Conservation (phyloP, 2,113 vertebrate species). For the Ploceus nigricollis region DNA sequence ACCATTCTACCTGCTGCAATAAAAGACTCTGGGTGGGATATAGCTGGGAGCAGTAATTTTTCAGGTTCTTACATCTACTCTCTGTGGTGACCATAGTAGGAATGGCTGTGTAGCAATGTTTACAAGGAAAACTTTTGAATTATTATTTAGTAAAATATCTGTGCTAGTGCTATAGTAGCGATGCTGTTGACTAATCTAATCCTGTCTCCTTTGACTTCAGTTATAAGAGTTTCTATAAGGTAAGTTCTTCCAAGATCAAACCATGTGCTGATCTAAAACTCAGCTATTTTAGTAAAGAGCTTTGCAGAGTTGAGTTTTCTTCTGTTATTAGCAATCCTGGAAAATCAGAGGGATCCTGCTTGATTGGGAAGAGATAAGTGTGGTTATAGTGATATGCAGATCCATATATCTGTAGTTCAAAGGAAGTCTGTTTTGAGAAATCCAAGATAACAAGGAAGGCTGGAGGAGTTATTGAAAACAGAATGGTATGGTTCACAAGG, state of each 20-base stretch:
- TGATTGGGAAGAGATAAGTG: background rate
- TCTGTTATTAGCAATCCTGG: background rate
- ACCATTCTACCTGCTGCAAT: background rate
- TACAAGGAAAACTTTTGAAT: background rate
- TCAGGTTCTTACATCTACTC: accelerated
- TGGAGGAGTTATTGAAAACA: background rate
- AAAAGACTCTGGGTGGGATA: background rate
- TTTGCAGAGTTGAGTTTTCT: background rate
- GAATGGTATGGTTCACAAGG: background rate
- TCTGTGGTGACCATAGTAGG: background rate
- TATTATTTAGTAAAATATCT: background rate
- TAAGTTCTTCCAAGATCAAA: background rate
- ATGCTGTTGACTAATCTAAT: background rate
- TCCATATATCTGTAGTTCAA: background rate
- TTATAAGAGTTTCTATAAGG: background rate
- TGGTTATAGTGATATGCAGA: background rate
- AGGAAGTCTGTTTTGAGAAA: background rate
- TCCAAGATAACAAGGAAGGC: background rate
- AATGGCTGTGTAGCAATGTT: background rate
- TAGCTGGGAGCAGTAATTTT: accelerated
- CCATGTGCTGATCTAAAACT: background rate
- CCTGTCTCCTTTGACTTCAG: background rate
- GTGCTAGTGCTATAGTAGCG: background rate
- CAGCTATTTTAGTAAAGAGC: background rate
- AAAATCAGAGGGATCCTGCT: background rate